These are phyloP conservation scores for Standfussiana lucernea DNA, from an alignment of 2,888 invertebrate species.

Conservation along the genomic window DNA sequence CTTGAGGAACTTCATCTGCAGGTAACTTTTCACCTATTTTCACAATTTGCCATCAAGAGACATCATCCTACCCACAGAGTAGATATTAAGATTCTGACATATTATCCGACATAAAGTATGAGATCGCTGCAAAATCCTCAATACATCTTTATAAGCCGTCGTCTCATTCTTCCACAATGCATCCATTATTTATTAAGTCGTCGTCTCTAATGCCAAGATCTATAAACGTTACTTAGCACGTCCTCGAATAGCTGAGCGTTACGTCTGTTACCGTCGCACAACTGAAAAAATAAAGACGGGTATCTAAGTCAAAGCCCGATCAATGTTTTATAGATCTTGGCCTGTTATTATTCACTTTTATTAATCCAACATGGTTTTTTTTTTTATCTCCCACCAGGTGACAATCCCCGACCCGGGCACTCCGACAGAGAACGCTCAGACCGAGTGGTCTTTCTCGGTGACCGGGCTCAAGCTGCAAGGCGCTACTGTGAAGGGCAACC, in stretches of 20 bases:
- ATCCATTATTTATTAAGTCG: not conserved
- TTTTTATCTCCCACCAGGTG: slow-evolving; percentile 80
- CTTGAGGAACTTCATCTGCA: slow-evolving; percentile 98
- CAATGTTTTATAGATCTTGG: not conserved
- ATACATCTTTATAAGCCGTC: not conserved
- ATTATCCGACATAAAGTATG: not conserved
- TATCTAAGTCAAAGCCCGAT: not conserved
- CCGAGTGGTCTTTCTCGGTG: slow-evolving; percentile 93
- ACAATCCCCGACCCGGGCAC: slow-evolving; percentile 91
- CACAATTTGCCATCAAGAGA: not conserved
- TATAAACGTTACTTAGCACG: not conserved
- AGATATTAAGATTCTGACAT: not conserved
- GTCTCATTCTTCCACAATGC: not conserved
- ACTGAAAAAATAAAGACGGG: not conserved
- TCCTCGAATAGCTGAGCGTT: not conserved
- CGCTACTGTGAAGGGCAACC: slow-evolving; percentile 97
- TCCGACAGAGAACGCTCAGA: slow-evolving; percentile 91
- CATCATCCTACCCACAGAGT: no score
- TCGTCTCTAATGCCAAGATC: not conserved
- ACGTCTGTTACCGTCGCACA: not conserved
- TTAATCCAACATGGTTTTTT: not conserved
- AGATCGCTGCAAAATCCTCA: not conserved
- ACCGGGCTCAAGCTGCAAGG: slow-evolving; percentile 98
- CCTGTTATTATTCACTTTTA: not conserved
- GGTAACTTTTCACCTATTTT: slow-evolving; percentile 88